These are phyloP conservation scores for Scleropages formosus DNA, from an alignment of 2,797 vertebrate species.

Conservation along the genomic window DNA sequence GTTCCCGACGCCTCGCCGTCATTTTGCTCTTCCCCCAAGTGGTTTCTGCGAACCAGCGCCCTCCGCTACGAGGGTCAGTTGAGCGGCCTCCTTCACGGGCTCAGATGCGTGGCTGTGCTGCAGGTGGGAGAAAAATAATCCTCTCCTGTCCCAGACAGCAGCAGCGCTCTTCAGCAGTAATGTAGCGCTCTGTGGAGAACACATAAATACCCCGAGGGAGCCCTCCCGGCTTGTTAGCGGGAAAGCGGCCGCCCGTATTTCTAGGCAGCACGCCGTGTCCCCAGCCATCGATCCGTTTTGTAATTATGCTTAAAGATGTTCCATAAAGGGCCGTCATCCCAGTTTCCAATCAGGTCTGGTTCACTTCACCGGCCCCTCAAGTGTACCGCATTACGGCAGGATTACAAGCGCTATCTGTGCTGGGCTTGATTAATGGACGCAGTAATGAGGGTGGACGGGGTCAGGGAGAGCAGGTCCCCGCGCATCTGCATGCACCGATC, in stretches of 20 bases:
- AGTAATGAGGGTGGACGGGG: conserved; percentile 78
- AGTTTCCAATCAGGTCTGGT: conserved; percentile 74
- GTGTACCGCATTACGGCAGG: conserved; percentile 71
- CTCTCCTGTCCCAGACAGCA: not conserved
- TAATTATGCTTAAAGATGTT: conserved; percentile 75
- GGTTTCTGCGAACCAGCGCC: conserved; percentile 4
- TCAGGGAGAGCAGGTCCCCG: conserved; percentile 64
- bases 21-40: conserved; percentile 5
- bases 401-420: conserved; percentile 70
- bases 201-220: not conserved
- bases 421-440: conserved; percentile 73
- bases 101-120: not conserved
- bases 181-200: conserved; percentile 6
- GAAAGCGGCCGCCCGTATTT: conserved; percentile 1
- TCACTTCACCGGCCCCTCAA: conserved; percentile 63
- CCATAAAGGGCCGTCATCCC: conserved; percentile 68
- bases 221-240: not conserved
- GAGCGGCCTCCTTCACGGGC: not conserved
- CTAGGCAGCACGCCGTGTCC: not conserved
- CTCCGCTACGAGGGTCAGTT: conserved; percentile 21
- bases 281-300: conserved; percentile 64
- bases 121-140: not conserved
- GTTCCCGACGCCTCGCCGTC: conserved; percentile 19
- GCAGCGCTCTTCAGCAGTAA: not conserved
- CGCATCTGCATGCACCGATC: conserved; percentile 57